Base-by-base conservation (phyloP, 2,113 vertebrate species). In the Hippocampus zosterae region DNA sequence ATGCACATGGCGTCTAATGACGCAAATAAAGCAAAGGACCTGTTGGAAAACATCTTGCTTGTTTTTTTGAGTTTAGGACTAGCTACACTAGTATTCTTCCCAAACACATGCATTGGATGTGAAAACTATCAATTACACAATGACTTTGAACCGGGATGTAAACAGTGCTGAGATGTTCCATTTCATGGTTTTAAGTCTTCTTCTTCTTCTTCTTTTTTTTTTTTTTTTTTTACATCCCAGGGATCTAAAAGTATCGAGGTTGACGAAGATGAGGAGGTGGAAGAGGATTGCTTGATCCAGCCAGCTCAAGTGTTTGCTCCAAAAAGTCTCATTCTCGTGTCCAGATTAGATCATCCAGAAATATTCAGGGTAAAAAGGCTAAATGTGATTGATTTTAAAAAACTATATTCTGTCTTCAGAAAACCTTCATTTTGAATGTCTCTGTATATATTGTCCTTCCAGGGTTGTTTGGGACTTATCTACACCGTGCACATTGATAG, bases 251-350 rank as follows among this genome's bases (percentile, higher is more conserved):
- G 83, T 41, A 91, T 92, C 68, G 93, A 94, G 70, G 88, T 85
- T 21, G 93, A 93, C 83, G 94, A 91, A 73, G 95, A 95, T 70
- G 95, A 95, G 85, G 93, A 93, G 37, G 93, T 92, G 60, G 95
- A 95, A 46, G 92, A 95, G n/a, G 91, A 94, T 79, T 94, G 94
- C 69, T 91, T 98, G 89, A 96, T 99, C 90, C 95, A 94, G 7
- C 97, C 97, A 77, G 96, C 96, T 69, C 94, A 98, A 94, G 93
- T 96, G 13, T 98, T 99, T 92, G 94, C 96, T 88, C 97, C 97
- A 73, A 99, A 99, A 91, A 98, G 97, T 88, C 90, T 99, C 80
- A 97, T 99, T 72, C 91, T 98, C 66, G 96, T 99, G 50, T 98
- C 97, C 87, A 94, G 96, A 90, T 89, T 98, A 76, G 95, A 98